These are phyloP conservation scores for Planiliza haematocheilus DNA, from an alignment of 2,113 vertebrate species.

Conservation along the genomic window DNA sequence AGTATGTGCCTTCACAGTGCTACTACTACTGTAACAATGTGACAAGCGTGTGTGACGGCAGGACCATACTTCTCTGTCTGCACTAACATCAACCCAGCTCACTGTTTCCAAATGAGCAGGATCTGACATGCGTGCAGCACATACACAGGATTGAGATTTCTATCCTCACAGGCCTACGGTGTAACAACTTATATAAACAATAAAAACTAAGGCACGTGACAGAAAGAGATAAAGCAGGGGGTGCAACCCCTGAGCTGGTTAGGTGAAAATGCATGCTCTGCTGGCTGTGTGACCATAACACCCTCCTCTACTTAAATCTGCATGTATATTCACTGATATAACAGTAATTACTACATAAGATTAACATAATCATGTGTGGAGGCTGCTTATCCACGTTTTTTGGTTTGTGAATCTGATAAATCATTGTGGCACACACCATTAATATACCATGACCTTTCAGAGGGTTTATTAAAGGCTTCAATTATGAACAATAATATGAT, in stretches of 20 bases:
- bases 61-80: not conserved
- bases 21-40: slow-evolving; percentile 6
- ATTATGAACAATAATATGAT: slow-evolving; percentile 48
- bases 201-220: too few relatives aligned
- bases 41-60: not conserved
- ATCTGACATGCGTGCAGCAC: too few relatives aligned
- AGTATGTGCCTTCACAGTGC: slow-evolving; percentile 12
- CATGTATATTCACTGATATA: not conserved
- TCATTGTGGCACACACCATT: slow-evolving; percentile 29
- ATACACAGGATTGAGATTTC: too few relatives aligned
- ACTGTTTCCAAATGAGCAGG: too few relatives aligned
- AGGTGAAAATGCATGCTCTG: too few relatives aligned
- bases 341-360: not conserved
- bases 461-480: slow-evolving; percentile 45
- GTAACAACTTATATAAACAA: too few relatives aligned
- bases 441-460: slow-evolving; percentile 25
- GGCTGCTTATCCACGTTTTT: not conserved
- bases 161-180: too few relatives aligned
- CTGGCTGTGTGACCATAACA: not conserved
- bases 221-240: too few relatives aligned
- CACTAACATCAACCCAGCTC: not conserved
- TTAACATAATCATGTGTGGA: not conserved
- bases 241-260: too few relatives aligned
- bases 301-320: not conserved
- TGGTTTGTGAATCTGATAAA: slow-evolving; percentile 30